These are phyloP conservation scores for Ectemnius cavifrons DNA, from an alignment of 2,888 invertebrate genomes.

Conservation along the genomic window DNA sequence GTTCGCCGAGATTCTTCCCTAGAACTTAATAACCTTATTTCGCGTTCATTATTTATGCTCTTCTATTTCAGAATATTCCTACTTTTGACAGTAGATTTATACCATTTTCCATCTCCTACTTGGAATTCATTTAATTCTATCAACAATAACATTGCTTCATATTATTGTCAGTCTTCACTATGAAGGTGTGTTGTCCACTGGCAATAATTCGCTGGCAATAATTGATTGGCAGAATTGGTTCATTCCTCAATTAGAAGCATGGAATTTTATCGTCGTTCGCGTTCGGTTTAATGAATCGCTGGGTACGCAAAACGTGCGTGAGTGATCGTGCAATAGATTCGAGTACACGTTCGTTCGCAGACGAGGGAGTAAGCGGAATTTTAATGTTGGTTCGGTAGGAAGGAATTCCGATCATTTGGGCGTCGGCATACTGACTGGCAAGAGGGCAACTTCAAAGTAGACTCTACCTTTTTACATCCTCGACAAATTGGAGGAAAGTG, in stretches of 20 bases:
- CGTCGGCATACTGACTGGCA: too few species aligned
- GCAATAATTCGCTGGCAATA: conserved; percentile 61
- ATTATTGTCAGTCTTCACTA: too few species aligned
- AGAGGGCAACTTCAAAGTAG: conserved; percentile 12
- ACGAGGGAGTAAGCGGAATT: not conserved
- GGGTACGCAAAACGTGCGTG: not conserved
- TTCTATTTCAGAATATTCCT: too few species aligned
- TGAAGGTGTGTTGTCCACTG: conserved; percentile 37
- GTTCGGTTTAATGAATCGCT: conserved; percentile 61
- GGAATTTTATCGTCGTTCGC: conserved; percentile 54
- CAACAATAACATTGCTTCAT: too few species aligned
- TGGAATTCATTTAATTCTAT: too few species aligned
- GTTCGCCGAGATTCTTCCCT: too few species aligned
- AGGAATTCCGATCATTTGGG: too few species aligned
- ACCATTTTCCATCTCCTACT: too few species aligned
- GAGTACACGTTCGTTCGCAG: not conserved
- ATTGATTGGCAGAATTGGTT: conserved; percentile 54
- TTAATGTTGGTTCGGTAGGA: not conserved
- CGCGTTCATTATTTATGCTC: too few species aligned
- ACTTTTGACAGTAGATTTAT: too few species aligned
- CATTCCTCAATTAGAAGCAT: conserved; percentile 61
- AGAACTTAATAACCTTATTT: too few species aligned
- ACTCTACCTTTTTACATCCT: not conserved
- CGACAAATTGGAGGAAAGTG: not conserved
- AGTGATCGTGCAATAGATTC: not conserved